Base-by-base conservation (phyloP, 2,888 invertebrate genomes). In the Drosophila monieri region DNA sequence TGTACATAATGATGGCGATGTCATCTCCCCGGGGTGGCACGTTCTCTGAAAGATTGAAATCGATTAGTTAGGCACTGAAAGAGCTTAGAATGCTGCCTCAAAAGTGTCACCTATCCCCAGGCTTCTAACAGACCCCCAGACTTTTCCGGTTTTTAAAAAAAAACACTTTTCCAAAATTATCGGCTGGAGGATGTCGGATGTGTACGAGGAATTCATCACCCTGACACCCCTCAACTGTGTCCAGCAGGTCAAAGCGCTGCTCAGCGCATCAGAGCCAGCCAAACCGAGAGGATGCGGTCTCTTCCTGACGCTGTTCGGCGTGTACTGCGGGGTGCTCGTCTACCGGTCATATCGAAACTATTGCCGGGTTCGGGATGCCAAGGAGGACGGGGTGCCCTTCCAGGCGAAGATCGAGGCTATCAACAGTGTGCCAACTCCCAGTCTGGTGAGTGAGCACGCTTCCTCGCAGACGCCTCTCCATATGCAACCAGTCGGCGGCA, bases 1-100 rank as follows among this genome's bases (percentile, higher is more conserved):
- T 99, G 93, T 99, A 99, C 99, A 99, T 99, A 43, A 99, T 96
- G 85, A 99, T 97, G 51, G 99, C 99, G 4, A 95, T 94, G 91
- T 99, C 99, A 12, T 94, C 92, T 6, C 94, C 92, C 6, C 92
- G 91, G 1, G 97, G 97, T 6, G 94, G 93, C 4, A 93, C 92
- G 18, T 92, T 89, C 79, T 93, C 95, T 94, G 41, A 27, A 18
- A 15, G 21, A 15, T 4, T 15, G 1, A 1, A 14, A 6, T n/a
- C 1, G 5, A 2, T 35, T 35, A 35, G 35, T 35, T 14, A 5
- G 5, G 12, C 6, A 12, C 6, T 32, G 4, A 1, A 23, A 21
- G 30, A 4, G 21, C 8, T 14, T 8, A 68, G 53, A 30, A 15
- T 18, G 35, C 37, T 15, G 14, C 2, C 2, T 30, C 18, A 6